These are phyloP conservation scores for Pemphigus obesinymphae DNA, from an alignment of 1,140 invertebrate species.

Conservation along the genomic window DNA sequence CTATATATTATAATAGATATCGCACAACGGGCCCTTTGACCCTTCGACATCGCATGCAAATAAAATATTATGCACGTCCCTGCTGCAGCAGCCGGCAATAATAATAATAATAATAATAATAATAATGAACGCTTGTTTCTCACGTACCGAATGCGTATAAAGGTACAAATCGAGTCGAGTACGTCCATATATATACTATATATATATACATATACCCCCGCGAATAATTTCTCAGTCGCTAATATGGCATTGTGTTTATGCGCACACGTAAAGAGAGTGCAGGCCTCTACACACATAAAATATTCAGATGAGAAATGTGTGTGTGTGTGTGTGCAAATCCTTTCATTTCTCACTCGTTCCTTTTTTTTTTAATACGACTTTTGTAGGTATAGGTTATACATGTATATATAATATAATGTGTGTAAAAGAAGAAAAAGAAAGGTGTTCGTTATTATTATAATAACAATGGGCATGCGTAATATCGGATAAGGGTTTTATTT, in stretches of 20 bases:
- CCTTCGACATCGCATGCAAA: conserved; percentile 12
- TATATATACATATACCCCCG: background rate
- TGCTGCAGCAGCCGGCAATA: background rate
- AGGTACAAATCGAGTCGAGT: background rate
- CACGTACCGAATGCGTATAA: background rate
- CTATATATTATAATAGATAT: background rate
- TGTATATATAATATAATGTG: background rate
- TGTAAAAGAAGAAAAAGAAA: background rate
- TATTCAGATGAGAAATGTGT: background rate
- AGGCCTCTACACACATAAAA: background rate
- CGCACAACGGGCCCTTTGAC: background rate
- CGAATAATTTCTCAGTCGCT: conserved; percentile 16
- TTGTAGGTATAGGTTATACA: background rate
- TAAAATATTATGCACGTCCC: background rate
- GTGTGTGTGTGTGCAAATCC: background rate
- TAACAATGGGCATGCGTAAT: background rate
- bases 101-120: conserved; percentile 17
- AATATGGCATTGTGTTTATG: conserved; percentile 26
- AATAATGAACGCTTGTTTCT: conserved; percentile 25
- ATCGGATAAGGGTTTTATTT: background rate
- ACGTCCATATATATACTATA: background rate
- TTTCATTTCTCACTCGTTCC: background rate
- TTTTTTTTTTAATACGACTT: background rate
- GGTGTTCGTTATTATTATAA: background rate
- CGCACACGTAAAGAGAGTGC: background rate